These are phyloP conservation scores for Cyanocitta stelleri DNA, from an alignment of 2,113 vertebrate species.

Conservation along the genomic window DNA sequence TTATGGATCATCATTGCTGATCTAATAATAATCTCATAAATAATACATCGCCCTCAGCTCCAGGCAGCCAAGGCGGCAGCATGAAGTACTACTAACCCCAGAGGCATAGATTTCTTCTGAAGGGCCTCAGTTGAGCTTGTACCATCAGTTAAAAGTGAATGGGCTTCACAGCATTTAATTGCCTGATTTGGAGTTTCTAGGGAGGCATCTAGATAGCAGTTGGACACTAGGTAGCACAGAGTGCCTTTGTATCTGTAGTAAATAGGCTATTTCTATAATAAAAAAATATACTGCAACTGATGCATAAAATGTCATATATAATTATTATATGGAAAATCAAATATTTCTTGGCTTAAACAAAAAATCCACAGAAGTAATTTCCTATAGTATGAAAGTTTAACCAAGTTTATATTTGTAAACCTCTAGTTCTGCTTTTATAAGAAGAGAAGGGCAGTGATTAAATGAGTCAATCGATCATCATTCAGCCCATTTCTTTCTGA, in stretches of 20 bases:
- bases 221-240: background rate
- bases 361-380: background rate
- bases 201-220: background rate
- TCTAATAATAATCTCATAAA: constrained; percentile 40
- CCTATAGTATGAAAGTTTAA: background rate
- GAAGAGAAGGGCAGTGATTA: background rate
- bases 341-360: background rate
- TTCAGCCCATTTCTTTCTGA: background rate
- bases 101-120: constrained; percentile 45
- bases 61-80: constrained; percentile 2
- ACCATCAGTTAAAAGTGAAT: constrained; percentile 4
- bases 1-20: constrained; percentile 35
- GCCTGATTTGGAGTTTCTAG: background rate
- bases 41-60: background rate
- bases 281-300: background rate
- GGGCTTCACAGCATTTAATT: background rate
- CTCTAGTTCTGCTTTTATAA: background rate
- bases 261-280: background rate
- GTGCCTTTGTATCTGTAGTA: background rate
- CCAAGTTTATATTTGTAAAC: background rate
- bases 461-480: background rate
- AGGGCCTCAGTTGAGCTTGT: constrained; percentile 21
- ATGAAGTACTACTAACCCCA: background rate
- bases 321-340: background rate
- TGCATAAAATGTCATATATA: background rate